Conservation (phyloP, 2,888 invertebrate species). For the Zhengitettix transpicula region DNA sequence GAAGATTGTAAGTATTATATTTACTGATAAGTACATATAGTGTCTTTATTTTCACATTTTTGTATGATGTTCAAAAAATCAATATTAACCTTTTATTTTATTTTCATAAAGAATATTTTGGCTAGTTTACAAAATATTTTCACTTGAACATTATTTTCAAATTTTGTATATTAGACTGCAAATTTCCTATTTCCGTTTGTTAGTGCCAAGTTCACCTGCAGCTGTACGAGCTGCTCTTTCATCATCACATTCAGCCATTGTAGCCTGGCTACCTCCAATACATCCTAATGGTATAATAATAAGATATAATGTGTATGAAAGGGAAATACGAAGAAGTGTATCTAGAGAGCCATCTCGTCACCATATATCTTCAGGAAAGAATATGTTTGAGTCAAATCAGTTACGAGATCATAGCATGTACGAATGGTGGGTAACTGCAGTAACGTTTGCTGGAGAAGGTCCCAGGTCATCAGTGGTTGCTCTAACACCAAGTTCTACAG, state of each 20-base stretch:
- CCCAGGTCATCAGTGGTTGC: constrained; percentile 22
- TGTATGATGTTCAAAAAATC: no score
- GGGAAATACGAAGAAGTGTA: constrained; percentile 8
- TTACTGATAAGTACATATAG: not conserved
- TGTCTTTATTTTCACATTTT: not conserved
- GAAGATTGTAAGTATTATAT: constrained; percentile 23
- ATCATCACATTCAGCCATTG: constrained; percentile 19
- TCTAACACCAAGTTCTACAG: constrained; percentile 21
- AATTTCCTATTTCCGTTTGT: no score
- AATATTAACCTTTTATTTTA: no score
- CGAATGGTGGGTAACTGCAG: constrained; percentile 29
- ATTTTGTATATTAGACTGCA: no score
- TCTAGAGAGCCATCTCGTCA: constrained; percentile 6
- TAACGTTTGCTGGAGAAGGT: constrained; percentile 29
- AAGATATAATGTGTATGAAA: constrained; percentile 24
- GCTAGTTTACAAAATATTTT: no score
- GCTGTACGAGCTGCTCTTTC: constrained; percentile 26
- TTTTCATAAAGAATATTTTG: no score
- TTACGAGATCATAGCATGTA: constrained; percentile 9
- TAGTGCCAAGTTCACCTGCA: constrained; percentile 27
- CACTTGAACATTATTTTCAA: no score
- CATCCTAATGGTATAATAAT: constrained; percentile 26
- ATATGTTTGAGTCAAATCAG: constrained; percentile 6
- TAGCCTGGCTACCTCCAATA: constrained; percentile 26
- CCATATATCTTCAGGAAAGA: constrained; percentile 3